Conservation (phyloP, 2,113 vertebrate species). For the Cathartes aura region DNA sequence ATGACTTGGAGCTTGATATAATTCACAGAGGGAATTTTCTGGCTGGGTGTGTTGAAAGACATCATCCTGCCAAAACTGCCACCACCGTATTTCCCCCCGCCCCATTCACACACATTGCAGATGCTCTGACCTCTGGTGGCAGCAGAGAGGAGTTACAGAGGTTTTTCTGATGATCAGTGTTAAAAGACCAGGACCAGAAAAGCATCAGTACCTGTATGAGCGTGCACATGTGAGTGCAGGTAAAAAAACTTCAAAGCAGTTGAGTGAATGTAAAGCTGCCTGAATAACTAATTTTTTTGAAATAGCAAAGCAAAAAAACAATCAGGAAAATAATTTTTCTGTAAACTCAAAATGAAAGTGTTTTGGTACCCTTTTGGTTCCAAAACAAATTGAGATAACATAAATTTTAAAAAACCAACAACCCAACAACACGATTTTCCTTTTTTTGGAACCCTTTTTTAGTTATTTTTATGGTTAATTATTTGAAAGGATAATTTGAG, state of each 20-base stretch:
- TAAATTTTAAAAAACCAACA: neutral
- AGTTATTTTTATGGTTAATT: neutral
- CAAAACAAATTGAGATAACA: neutral
- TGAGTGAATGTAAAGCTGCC: neutral
- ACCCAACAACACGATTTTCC: neutral
- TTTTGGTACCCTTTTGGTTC: neutral
- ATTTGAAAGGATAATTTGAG: neutral
- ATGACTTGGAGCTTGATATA: accelerated
- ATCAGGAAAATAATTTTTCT: neutral
- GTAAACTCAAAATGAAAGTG: neutral
- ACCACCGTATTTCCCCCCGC: accelerated
- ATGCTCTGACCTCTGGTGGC: slow-evolving; percentile 16
- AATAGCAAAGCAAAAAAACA: neutral
- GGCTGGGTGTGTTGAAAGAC: accelerated
- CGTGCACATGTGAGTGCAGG: accelerated
- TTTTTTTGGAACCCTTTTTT: neutral
- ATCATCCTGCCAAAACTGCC: neutral
- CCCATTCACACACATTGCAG: accelerated
- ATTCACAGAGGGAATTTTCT: neutral
- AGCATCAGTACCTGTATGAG: accelerated
- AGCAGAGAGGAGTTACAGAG: neutral
- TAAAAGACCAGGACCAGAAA: no score
- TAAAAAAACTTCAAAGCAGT: accelerated
- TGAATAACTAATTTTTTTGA: no score
- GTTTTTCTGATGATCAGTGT: accelerated